Evolutionary conservation across 2,888 invertebrate genomes (phyloP).

Genomic region (Apodemia mormo): DNA sequence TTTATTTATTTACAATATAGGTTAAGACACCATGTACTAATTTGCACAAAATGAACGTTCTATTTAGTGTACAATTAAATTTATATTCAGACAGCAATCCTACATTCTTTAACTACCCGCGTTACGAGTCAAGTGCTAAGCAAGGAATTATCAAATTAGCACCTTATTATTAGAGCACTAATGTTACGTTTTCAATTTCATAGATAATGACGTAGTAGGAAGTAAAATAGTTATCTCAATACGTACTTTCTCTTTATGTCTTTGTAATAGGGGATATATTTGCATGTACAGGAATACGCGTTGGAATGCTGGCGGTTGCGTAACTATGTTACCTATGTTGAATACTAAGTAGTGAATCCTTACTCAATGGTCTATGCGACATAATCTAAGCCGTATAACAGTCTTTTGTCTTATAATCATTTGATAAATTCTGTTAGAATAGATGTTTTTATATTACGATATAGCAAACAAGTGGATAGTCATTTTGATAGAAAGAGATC

Average conservation of each 20-base stretch:
- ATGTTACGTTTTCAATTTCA: conserved; percentile 25
- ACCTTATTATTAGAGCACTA: conserved; percentile 20
- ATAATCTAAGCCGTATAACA: background rate
- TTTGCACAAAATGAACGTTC: background rate
- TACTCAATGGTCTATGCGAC: background rate
- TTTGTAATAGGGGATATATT: conserved; percentile 9
- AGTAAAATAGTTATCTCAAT: background rate
- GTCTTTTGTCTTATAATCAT: no score
- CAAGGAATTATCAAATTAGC: background rate
- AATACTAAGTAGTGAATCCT: conserved; percentile 6
- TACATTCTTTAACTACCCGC: conserved; percentile 38
- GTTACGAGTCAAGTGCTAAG: conserved; percentile 36
- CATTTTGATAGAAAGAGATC: no score
- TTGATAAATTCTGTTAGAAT: no score
- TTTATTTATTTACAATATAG: background rate
- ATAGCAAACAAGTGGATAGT: no score
- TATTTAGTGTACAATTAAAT: conserved; percentile 26
- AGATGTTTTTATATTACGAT: no score
- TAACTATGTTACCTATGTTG: background rate
- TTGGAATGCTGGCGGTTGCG: conserved; percentile 2
- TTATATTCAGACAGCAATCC: conserved; percentile 38
- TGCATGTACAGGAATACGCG: background rate
- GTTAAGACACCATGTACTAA: background rate
- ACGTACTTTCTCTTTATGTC: background rate
- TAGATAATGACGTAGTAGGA: background rate